A percentile compares a stretch with the other conserved stretches of the same genome.
phyloP scores from a whole-genome alignment of 1,140 invertebrate species.

The Pseudomyrmex flavicornis region DNA sequence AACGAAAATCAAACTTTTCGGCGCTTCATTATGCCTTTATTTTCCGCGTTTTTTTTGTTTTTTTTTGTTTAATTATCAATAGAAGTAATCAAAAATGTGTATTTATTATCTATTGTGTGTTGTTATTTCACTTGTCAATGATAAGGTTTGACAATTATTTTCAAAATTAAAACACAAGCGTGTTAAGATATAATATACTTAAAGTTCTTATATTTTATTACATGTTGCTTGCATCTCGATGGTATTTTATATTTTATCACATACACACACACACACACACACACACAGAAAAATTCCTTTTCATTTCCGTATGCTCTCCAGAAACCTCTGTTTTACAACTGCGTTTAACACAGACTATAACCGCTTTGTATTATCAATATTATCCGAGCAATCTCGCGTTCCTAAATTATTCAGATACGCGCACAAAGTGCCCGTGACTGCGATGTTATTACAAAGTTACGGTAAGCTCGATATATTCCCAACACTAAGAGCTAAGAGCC shows the following conservation, averaged over 20 bases:
- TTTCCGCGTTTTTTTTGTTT: not conserved
- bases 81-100: not conserved
- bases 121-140: too few relatives aligned
- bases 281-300: too few relatives aligned
- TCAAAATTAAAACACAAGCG: too few relatives aligned
- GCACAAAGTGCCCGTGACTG: not conserved
- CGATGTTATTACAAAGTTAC: not conserved
- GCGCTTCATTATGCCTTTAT: not conserved
- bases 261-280: too few relatives aligned
- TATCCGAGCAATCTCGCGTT: not conserved
- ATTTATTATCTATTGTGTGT: too few relatives aligned
- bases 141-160: too few relatives aligned
- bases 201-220: not conserved
- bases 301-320: not conserved
- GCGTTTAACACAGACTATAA: not conserved
- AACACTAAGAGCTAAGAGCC: conserved; percentile 29
- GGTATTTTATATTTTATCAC: not conserved
- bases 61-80: not conserved
- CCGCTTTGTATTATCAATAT: not conserved
- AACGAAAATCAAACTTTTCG: not conserved
- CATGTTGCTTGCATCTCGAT: not conserved
- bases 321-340: not conserved
- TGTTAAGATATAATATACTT: too few relatives aligned
- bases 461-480: conserved; percentile 43
- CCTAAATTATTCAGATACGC: not conserved